Evolutionary conservation across 2,113 vertebrate species (phyloP), one percentile per base, ranked within the genome.

Genomic region (Seriola rivoliana): DNA sequence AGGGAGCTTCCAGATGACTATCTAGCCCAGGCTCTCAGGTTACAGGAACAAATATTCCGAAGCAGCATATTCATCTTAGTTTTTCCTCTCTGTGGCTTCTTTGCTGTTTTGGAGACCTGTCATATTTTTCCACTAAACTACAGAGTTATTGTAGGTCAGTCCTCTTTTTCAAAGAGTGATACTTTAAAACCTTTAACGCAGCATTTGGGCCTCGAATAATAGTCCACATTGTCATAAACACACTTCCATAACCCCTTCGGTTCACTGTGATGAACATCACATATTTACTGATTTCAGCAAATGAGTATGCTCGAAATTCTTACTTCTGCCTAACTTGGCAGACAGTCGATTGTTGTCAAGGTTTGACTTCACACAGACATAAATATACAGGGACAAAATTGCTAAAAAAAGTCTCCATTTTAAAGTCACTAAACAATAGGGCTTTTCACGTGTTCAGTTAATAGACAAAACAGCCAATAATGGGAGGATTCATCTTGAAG

Each of bases 1-100:
- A 93, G 65, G 57, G 83, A 91, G 84, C 90, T 82, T 93, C 90
- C 92, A 93, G 91, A 92, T 91, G 92, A 87, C 82, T 86, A 79
- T 86, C 80, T 78, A 36, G 74, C 50, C 12, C 25, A 23, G 59
- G 48, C 2, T 92, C 89, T 94, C 90, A 81, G 78, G 78, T 93
- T 93, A 78, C 93, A 87, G 80, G 80, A 83, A 81, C 68, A 88
- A 5, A 87, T 88, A 92, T 93, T 93, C 91, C 90, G 91, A 91
- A 92, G 89, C 85, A 90, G 29, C 78, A 62, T 91, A 89, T 88
- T 89, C 80, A 82, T 91, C 44, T 85, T 69, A 62, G 66, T 78
- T 89, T 89, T 89, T 89, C 85, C 83, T 74, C 71, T 84, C 72
- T 29, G 55, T 69, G 66, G 66, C 68, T 70, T 85, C 59, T 57